Evolutionary conservation across 2,888 invertebrate genomes (phyloP).

Genomic region (Autographa gamma): DNA sequence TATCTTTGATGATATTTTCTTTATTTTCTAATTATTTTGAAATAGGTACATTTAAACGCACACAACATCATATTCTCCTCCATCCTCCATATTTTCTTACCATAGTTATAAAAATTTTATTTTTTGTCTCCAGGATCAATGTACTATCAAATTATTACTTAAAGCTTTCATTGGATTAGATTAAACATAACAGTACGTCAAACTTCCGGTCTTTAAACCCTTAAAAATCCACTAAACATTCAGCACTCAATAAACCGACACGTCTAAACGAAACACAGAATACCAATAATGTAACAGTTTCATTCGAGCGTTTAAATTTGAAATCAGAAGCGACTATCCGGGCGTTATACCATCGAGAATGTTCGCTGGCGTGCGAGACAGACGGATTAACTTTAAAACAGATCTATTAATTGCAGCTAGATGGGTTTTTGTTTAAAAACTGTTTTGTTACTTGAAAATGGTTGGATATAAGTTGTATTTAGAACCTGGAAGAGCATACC

Average conservation of each 20-base stretch:
- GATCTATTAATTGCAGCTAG: conserved; percentile 39
- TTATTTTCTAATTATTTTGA: too few relatives aligned
- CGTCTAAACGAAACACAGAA: not conserved
- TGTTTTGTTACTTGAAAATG: conserved; percentile 8
- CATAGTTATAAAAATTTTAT: too few relatives aligned
- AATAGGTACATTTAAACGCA: too few relatives aligned
- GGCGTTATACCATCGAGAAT: conserved; percentile 34
- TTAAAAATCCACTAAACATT: not conserved
- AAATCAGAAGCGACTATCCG: conserved; percentile 28
- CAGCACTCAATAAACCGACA: not conserved
- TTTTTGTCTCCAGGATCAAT: too few relatives aligned
- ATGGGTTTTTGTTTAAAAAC: conserved; percentile 18
- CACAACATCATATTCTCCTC: too few relatives aligned
- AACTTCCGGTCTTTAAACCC: too few relatives aligned
- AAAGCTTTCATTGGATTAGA: too few relatives aligned
- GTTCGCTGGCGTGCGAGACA: conserved; percentile 39
- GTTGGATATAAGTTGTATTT: not conserved
- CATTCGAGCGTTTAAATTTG: conserved; percentile 3
- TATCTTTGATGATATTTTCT: too few relatives aligned
- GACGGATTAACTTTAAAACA: conserved; percentile 47
- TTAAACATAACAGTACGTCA: too few relatives aligned
- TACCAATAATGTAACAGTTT: not conserved
- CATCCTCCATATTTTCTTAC: too few relatives aligned
- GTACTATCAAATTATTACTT: too few relatives aligned
- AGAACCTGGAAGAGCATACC: not conserved